phyloP scores from a whole-genome alignment of 1,140 invertebrate genomes.

The Musca vetustissima region DNA sequence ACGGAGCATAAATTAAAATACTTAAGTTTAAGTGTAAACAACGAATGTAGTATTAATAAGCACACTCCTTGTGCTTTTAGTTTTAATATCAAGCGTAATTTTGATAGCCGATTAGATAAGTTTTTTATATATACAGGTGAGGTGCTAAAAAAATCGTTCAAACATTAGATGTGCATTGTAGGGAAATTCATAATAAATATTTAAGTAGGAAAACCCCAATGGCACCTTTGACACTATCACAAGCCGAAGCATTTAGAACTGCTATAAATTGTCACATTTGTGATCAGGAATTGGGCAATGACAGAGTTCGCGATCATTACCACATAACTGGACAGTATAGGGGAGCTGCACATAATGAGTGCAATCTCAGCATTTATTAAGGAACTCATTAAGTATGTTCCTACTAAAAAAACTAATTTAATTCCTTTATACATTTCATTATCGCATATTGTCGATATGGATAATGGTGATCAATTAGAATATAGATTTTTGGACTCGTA shows the following conservation, averaged over 20 bases:
- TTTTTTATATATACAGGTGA: constrained; percentile 35
- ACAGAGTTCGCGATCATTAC: not conserved
- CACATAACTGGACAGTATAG: not conserved
- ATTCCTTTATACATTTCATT: constrained; percentile 49
- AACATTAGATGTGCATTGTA: constrained; percentile 31
- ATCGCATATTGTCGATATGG: constrained; percentile 41
- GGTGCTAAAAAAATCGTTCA: constrained; percentile 37
- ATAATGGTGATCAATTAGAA: constrained; percentile 29
- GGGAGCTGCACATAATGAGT: constrained; percentile 35
- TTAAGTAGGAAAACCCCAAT: constrained; percentile 24
- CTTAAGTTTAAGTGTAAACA: constrained; percentile 12
- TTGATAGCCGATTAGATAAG: too few species aligned
- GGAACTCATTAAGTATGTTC: constrained; percentile 9
- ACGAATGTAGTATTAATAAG: constrained; percentile 35
- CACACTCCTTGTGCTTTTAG: constrained; percentile 42
- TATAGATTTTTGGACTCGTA: too few species aligned
- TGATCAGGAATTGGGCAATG: not conserved
- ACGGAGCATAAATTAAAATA: too few species aligned
- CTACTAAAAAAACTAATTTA: not conserved
- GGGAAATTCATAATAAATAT: constrained; percentile 32
- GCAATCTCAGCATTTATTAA: constrained; percentile 41
- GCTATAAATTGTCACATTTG: constrained; percentile 5
- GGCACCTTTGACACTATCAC: constrained; percentile 31
- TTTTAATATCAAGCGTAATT: constrained; percentile 40
- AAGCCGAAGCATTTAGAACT: constrained; percentile 7